Conservation (phyloP, 2,113 vertebrate species). For the Nematolebias whitei region DNA sequence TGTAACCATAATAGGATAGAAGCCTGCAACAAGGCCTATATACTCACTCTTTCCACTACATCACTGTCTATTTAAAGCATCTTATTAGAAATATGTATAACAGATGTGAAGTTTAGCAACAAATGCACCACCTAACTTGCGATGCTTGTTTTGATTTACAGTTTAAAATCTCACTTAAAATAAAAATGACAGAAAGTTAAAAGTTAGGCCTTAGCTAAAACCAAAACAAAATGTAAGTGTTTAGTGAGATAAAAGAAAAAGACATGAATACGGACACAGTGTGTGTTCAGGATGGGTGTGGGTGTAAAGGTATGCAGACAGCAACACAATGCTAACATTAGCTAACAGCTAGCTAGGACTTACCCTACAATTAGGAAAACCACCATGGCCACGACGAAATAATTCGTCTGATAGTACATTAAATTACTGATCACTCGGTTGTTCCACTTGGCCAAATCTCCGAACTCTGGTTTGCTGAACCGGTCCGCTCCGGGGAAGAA, state of each 20-base stretch:
- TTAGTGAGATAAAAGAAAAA: neutral
- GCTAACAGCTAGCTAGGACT: constrained; percentile 62
- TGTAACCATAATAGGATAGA: neutral
- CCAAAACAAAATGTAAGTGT: neutral
- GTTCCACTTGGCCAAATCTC: constrained; percentile 93
- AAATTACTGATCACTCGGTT: constrained; percentile 95
- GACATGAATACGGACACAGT: constrained; percentile 16
- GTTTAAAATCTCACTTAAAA: neutral
- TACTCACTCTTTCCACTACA: constrained; percentile 31
- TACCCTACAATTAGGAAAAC: constrained; percentile 92
- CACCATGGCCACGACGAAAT: constrained; percentile 83
- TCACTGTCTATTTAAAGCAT: neutral
- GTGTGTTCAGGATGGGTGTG: constrained; percentile 41
- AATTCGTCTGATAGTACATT: constrained; percentile 96
- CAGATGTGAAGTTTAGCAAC: neutral
- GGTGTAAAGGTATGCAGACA: constrained; percentile 8
- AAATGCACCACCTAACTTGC: neutral
- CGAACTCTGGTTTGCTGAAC: constrained; percentile 87
- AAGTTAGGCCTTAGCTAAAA: neutral
- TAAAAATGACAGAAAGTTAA: neutral
- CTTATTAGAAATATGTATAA: neutral
- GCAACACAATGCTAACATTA: constrained; percentile 1
- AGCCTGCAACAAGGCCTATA: constrained; percentile 27
- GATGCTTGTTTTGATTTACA: neutral
- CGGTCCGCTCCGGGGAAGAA: constrained; percentile 88